phyloP scores from a whole-genome alignment of 35 echinoderm and acorn worm species.

The Diadema setosum region DNA sequence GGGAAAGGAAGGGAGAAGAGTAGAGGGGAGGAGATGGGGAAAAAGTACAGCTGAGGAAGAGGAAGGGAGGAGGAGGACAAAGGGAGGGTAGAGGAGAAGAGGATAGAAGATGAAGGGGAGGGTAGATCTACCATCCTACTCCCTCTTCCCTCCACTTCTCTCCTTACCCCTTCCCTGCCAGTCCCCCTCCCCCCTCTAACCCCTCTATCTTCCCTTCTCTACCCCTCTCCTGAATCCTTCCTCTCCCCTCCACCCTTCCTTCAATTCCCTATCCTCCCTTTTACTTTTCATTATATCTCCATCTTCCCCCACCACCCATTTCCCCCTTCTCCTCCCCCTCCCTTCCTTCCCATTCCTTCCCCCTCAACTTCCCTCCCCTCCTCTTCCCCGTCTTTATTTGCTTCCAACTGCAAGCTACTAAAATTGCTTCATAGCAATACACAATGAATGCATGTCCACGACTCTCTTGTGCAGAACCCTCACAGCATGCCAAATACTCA shows the following conservation, averaged over 20 bases:
- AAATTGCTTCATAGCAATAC: too few relatives aligned
- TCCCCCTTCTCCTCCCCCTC: neutral
- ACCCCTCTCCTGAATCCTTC: neutral
- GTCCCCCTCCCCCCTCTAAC: neutral
- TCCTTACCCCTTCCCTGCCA: neutral
- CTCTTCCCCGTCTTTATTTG: neutral
- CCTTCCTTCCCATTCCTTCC: neutral
- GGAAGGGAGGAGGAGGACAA: neutral
- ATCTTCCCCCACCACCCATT: neutral
- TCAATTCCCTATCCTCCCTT: neutral
- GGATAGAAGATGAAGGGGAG: neutral
- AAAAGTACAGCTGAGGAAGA: neutral
- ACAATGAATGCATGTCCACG: too few relatives aligned
- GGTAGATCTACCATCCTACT: neutral
- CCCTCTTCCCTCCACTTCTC: neutral
- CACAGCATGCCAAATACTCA: too few relatives aligned
- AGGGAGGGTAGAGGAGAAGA: neutral
- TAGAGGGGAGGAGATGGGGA: neutral
- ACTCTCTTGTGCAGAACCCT: too few relatives aligned
- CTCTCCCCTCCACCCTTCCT: too few relatives aligned
- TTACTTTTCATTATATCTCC: neutral
- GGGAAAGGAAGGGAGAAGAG: neutral
- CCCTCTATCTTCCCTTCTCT: neutral
- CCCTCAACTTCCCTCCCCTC: neutral
- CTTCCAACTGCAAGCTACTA: too few relatives aligned